These are phyloP conservation scores for Spatulosminthurus flaviceps DNA, from an alignment of 2,888 invertebrate genomes.

Conservation along the genomic window DNA sequence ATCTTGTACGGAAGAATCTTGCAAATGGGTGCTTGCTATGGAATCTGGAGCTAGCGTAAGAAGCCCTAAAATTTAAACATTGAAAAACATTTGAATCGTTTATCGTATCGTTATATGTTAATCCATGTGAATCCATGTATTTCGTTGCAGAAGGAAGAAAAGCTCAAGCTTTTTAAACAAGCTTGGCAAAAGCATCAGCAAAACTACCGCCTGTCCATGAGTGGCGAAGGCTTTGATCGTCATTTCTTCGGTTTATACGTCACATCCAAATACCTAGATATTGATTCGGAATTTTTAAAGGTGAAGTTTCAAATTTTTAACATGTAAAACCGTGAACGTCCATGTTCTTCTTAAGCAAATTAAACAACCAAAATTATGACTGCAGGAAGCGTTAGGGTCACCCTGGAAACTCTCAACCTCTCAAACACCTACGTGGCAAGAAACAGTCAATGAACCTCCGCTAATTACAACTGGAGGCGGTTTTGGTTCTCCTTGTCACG, in stretches of 20 bases:
- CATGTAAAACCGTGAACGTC: too few species aligned
- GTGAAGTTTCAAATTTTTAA: background rate
- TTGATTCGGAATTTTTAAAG: slow-evolving; percentile 2
- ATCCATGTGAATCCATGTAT: too few species aligned
- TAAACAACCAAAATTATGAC: too few species aligned
- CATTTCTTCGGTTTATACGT: slow-evolving; percentile 32
- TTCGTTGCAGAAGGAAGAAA: background rate
- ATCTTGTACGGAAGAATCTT: slow-evolving; percentile 78
- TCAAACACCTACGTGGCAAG: slow-evolving; percentile 22
- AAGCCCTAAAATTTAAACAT: too few species aligned
- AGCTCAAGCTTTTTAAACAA: background rate
- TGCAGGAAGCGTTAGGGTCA: background rate
- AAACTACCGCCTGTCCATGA: slow-evolving; percentile 15
- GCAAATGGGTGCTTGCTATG: background rate
- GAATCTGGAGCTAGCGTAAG: background rate
- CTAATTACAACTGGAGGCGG: slow-evolving; percentile 4
- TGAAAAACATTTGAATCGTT: too few species aligned
- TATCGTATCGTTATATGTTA: too few species aligned
- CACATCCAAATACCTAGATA: slow-evolving; percentile 7
- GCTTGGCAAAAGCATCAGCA: slow-evolving; percentile 33
- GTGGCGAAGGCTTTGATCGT: slow-evolving; percentile 24
- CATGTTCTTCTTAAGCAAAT: too few species aligned
- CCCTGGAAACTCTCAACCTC: slow-evolving; percentile 21
- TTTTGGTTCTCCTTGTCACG: background rate
- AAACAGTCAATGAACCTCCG: background rate